These are phyloP conservation scores for Nymphalis io DNA, from an alignment of 1,140 invertebrate species.

Conservation along the genomic window DNA sequence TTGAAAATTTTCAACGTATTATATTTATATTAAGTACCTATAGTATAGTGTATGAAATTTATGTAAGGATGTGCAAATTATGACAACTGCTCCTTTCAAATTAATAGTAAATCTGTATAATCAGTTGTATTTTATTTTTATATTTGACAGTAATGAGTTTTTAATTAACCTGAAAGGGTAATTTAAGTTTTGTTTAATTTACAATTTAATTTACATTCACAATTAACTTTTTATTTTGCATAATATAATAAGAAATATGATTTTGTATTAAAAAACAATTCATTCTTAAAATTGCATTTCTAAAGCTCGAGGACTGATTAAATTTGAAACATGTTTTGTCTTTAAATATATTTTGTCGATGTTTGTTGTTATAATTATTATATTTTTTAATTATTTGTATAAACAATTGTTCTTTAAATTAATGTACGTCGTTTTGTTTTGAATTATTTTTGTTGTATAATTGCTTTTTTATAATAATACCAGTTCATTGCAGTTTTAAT, in stretches of 20 bases:
- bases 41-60: conserved; percentile 74
- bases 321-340: conserved; percentile 78
- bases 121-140: conserved; percentile 49
- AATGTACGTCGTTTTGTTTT: conserved; percentile 87
- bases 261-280: conserved; percentile 64
- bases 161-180: conserved; percentile 54
- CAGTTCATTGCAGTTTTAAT: conserved; percentile 85
- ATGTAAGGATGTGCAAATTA: conserved; percentile 70
- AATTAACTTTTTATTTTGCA: conserved; percentile 68
- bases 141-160: conserved; percentile 54
- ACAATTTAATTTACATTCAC: conserved; percentile 52
- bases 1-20: conserved; percentile 73
- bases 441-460: conserved; percentile 85
- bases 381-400: conserved; percentile 83
- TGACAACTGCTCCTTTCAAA: conserved; percentile 68
- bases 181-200: conserved; percentile 65
- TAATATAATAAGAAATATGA: conserved; percentile 70
- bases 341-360: conserved; percentile 81
- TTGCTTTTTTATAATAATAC: conserved; percentile 87
- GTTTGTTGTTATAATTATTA: conserved; percentile 85
- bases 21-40: conserved; percentile 76
- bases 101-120: conserved; percentile 59
- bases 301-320: conserved; percentile 76
- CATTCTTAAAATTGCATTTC: conserved; percentile 80
- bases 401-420: conserved; percentile 86